Base-by-base conservation (phyloP, 2,113 vertebrate species). In the Glaucomys volans region DNA sequence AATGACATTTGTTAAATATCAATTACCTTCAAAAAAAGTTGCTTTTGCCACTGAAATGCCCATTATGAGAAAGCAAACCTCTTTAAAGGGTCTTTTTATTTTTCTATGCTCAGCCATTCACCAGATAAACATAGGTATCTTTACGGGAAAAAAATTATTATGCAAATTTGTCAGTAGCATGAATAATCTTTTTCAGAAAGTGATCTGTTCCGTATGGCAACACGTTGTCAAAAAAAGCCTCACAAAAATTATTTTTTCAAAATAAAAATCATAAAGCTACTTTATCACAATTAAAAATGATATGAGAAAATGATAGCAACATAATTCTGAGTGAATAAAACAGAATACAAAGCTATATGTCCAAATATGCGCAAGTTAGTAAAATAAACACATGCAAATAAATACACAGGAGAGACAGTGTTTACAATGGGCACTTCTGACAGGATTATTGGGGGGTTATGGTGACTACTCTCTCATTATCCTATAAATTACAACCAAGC, bases 211-310 rank as follows among this genome's bases (percentile, higher is more conserved):
- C 40, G 50, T 57, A 40, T 47, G 20, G 28, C 62, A 91, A 92
- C 17, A 89, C 59, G 28, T 67, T 59, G 18, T 47, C 62, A 86
- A 71, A 76, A 30, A 62, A 57, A 57, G 2, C 2, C 42, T 88
- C 47, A 37, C 24, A 77, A 75, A 90, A 85, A 80, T 24, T 17
- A 57, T 52, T 90, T 96, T 80, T 81, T 62, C 52, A 93, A 95
- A 96, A 84, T 80, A n/a, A 96, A 96, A 92, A 81, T 89, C 71
- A 76, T 59, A 85, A 94, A 87, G 40, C 42, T 83, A 69, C 92
- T 80, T 95, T 94, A 90, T 64, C 42, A 76, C 26, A 79, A 88
- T 59, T 79, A 75, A 79, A 83, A 84, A 71, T 59, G 28, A 47
- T 26, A 66, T 79, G 24, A 79, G 30, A 67, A 95, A 95, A 69